Base-by-base conservation (phyloP, 2,888 invertebrate species). In the Cheilosia urbana region DNA sequence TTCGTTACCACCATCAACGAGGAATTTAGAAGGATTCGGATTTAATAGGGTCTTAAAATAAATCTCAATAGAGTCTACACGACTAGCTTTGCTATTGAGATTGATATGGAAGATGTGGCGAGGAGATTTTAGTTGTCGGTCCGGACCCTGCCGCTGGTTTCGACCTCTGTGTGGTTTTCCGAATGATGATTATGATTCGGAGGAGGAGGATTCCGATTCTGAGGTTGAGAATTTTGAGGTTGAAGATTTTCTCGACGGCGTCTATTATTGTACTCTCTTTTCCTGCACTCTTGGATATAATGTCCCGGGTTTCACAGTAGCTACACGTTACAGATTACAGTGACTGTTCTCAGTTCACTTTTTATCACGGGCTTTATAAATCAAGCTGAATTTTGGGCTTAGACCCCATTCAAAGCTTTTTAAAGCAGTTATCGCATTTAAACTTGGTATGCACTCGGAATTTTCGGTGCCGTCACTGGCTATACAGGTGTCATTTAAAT, bases 1-100 rank as follows among this genome's bases (percentile, higher is more conserved):
- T 45, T 45, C 42, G 5, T 17, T 45, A 17, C 87, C 83, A 89
- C 17, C 42, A 45, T 45, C 42, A 5, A 45, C 4, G 42, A 45
- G 42, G 17, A 45, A 45, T 45, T 45, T 45, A 5, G 42, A 45
- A 45, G 42, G 42, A 45, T 45, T 45, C 4, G 42, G 1, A 45
- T 5, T 45, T 45, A 45, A 17, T n/a, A 45, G 42, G 5, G 2
- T 42, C n/a, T 13, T 15, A 15, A 17, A 45, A n/a, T n/a, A 45
- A 17, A 45, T 45, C 42, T 45, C 42, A n/a, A 45, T 45, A 17
- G 42, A 45, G 5, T 45, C 42, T 42, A 42, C 42, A 15, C 42
- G 42, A 15, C 42, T 42, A 42, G 4, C 42, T 42, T 42, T 42
- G 15, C n/a, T 42, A n/a, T 42, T 42, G 42, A 42, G 42, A n/a